Conservation (phyloP, 2,113 vertebrate genomes). For the Cyprinodon brontotheroides region DNA sequence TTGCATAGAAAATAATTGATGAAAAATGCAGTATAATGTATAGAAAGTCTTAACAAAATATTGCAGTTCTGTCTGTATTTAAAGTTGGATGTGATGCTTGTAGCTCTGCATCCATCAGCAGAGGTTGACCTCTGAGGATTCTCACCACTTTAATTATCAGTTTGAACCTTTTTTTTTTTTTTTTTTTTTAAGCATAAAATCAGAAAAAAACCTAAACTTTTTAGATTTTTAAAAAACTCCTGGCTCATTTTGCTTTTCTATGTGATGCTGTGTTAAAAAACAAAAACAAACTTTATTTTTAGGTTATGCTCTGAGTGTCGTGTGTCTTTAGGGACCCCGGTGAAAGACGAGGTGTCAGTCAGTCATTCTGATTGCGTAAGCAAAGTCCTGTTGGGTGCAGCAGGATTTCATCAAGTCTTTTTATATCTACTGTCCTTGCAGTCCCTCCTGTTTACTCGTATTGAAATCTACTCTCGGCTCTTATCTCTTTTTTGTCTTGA, state of each 20-base stretch:
- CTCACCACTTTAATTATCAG: no score
- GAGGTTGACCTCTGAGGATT: not conserved
- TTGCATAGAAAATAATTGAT: not conserved
- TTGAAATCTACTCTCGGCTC: not conserved
- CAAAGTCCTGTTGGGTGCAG: constrained; percentile 1
- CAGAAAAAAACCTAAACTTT: not conserved
- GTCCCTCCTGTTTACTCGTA: no score
- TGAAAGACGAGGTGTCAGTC: constrained; percentile 10
- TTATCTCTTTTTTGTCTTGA: not conserved
- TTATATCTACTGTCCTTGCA: not conserved
- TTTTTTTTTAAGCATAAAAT: not conserved
- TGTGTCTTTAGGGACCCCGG: constrained; percentile 11
- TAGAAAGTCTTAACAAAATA: not conserved
- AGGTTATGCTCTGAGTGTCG: constrained; percentile 10
- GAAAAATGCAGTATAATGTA: not conserved
- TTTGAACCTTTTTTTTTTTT: not conserved
- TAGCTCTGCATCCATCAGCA: not conserved
- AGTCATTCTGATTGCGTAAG: constrained; percentile 29
- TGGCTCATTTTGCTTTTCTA: not conserved
- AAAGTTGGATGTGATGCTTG: not conserved
- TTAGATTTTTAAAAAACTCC: not conserved
- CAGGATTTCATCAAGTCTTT: not conserved
- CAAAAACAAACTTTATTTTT: constrained; percentile 15
- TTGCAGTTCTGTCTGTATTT: not conserved
- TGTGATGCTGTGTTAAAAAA: not conserved